Evolutionary conservation across 2,113 vertebrate species (phyloP).

Genomic region (Hucho hucho): DNA sequence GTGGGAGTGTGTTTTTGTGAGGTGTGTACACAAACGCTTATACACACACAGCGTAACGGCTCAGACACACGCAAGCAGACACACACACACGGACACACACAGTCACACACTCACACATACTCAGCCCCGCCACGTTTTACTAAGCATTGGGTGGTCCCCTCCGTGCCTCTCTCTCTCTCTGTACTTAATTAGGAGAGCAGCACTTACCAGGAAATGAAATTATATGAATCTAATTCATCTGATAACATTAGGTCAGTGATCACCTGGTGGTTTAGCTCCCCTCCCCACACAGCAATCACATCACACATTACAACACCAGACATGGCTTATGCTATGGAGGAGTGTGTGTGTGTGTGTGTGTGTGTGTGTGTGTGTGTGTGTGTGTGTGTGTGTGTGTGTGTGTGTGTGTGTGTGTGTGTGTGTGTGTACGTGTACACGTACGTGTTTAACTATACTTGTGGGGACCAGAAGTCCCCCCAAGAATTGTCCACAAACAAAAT

Average conservation of each 20-base stretch:
- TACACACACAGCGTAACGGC: constrained; percentile 18
- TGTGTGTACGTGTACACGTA: too few relatives aligned
- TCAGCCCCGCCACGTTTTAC: constrained; percentile 65
- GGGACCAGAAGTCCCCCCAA: too few relatives aligned
- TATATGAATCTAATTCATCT: constrained; percentile 91
- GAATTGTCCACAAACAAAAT: too few relatives aligned
- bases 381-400: constrained; percentile 1
- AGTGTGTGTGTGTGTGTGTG: background rate
- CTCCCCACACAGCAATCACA: constrained; percentile 28
- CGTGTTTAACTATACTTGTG: too few relatives aligned
- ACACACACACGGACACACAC: background rate
- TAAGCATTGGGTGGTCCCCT: constrained; percentile 75
- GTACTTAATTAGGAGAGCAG: constrained; percentile 87
- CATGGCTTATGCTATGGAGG: background rate
- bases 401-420: background rate
- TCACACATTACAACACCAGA: background rate
- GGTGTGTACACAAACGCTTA: background rate
- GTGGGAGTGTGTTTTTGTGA: constrained; percentile 39
- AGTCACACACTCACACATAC: constrained; percentile 44
- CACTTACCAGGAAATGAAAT: constrained; percentile 92
- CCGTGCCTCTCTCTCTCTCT: constrained; percentile 43
- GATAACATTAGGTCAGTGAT: constrained; percentile 75
- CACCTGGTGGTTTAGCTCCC: constrained; percentile 33
- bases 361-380: constrained; percentile 8
- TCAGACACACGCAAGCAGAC: constrained; percentile 30